Base-by-base conservation (phyloP, 2,888 invertebrate species). In the Lithophane semibrunnea region DNA sequence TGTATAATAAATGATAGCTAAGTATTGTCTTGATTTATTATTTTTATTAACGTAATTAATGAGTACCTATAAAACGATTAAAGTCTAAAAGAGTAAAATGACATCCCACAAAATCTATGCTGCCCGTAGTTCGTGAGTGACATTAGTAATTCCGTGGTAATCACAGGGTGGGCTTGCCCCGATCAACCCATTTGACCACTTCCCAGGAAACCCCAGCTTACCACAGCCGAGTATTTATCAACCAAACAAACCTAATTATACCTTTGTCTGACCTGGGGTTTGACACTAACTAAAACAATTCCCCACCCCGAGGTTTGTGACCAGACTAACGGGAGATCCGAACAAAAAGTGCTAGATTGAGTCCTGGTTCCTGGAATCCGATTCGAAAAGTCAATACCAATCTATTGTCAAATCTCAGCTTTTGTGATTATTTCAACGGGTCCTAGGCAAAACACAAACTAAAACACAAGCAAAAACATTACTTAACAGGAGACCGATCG, bases 191-290 rank as follows among this genome's bases (percentile, higher is more conserved):
- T 3, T 47, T 75, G n/a, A 10, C 12, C 37, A 29, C 21, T 54
- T n/a, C 52, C 61, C 21, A 42, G 60, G 42, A 44, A 72, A 29
- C 24, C 52, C 61, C 75, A 52, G 44, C 21, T 47, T 47, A 74
- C 8, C 12, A 61, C 5, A 16, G 29, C 4, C 16, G 60, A 49
- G 24, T 49, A 52, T 60, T 52, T 75, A 52, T 60, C 21, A 65
- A 66, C 58, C 18, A 73, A 75, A 75, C 58, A 58, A 75, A 75
- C 58, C n/a, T 67, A 47, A 67, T 60, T 60, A 77, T 47, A 54
- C 44, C 24, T 75, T 52, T 44, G 52, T 44, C 18, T 67, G 10
- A 37, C 52, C 52, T 54, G 24, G 16, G 16, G 42, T 44, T 44
- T 60, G 67, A 29, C 77, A 52, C 68, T 61, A 75, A 49, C 21